phyloP scores from a whole-genome alignment of 2,113 vertebrate genomes.

The Pteronura brasiliensis region DNA sequence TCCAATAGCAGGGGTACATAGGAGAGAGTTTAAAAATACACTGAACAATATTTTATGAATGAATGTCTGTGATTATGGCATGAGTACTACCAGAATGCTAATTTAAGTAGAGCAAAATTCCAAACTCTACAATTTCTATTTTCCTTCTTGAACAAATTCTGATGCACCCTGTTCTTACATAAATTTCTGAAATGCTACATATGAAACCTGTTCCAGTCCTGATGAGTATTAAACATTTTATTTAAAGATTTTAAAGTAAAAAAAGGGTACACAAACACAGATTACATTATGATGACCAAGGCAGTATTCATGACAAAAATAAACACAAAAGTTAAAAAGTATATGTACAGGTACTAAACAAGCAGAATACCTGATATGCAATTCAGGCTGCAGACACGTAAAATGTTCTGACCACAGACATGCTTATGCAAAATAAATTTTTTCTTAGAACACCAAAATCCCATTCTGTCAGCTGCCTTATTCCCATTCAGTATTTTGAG shows the following conservation, averaged over 20 bases:
- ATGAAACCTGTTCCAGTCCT: constrained; percentile 31
- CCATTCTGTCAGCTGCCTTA: constrained; percentile 54
- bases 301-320: constrained; percentile 72
- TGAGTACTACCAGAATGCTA: not conserved
- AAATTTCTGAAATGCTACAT: not conserved
- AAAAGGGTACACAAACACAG: constrained; percentile 81
- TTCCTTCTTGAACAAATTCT: not conserved
- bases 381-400: constrained; percentile 66
- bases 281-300: constrained; percentile 67
- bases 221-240: constrained; percentile 81
- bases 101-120: constrained; percentile 7
- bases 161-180: not conserved
- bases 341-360: constrained; percentile 68
- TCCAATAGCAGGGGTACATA: not conserved
- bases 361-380: constrained; percentile 73
- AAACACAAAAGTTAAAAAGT: constrained; percentile 53
- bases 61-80: not conserved
- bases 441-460: constrained; percentile 61
- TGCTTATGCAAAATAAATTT: constrained; percentile 70
- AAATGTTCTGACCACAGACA: constrained; percentile 74
- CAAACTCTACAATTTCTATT: not conserved
- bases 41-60: not conserved
- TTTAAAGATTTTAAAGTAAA: constrained; percentile 80
- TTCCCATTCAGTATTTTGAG: constrained; percentile 68
- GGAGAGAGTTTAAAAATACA: not conserved